Evolutionary conservation across 2,888 invertebrate genomes (phyloP), one percentile per base, ranked within the genome.

Genomic region (Gryllus longicercus): DNA sequence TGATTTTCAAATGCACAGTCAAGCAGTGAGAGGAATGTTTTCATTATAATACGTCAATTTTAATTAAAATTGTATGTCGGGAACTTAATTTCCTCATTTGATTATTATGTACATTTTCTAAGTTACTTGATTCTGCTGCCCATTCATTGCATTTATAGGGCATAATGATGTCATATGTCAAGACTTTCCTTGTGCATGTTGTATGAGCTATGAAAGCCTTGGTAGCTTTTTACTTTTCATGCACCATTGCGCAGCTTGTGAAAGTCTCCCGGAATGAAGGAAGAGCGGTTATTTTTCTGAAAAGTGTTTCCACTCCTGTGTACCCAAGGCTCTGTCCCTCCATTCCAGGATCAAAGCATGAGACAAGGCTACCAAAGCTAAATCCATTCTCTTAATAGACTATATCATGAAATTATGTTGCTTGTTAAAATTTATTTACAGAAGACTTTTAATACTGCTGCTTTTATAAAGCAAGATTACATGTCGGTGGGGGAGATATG

Each of bases 401-500:
- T 63, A 8, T 63, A 63, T 63, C 63, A 63, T 63, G 16, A 63
- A 63, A 14, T 63, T 63, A n/a, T 63, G 63, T 63, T 63, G 63
- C 63, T 63, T 63, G n/a, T 14, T 63, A 63, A 63, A 63, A 63
- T 63, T 63, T 63, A 63, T 63, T 63, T 63, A 63, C 63, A 14
- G 63, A 63, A 63, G 63, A 63, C 25, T 79, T 74, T 79, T 78
- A 49, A 49, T 74, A 74, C 80, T 50, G 74, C 74, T 80, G 74
- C 50, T 50, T 49, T 77, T 49, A 51, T 75, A 76, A 76, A 76
- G 49, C 49, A 50, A 50, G 38, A 50, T 50, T 51, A 77, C 50
- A 50, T 77, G 63, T 51, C 38, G 76, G 75, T 79, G 80, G 51
- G 80, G 79, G 77, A 81, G 77, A 80, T 79, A 80, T 82, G 82